A percentile compares a stretch with the other conserved stretches of the same genome.
Evolutionary conservation across 1,140 invertebrate species (phyloP).

Genomic region (Odontomachus brunneus): DNA sequence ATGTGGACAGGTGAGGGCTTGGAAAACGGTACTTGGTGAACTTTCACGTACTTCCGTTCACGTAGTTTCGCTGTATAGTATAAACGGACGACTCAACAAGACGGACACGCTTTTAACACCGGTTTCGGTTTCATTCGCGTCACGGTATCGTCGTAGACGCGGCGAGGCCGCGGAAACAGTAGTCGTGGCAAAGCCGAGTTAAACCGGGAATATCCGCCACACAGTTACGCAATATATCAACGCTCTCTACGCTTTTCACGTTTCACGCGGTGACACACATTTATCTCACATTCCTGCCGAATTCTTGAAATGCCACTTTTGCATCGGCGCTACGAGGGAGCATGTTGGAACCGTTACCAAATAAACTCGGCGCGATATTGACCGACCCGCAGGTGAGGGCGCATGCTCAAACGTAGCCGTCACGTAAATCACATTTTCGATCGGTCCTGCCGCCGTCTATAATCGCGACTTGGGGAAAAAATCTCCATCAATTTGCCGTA

Average conservation of each 20-base stretch:
- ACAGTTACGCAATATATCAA: conserved; percentile 66
- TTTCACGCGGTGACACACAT: conserved; percentile 60
- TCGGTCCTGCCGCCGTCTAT: not conserved
- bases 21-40: conserved; percentile 1
- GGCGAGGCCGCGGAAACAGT: conserved; percentile 7
- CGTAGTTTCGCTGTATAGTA: conserved; percentile 9
- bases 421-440: conserved; percentile 53
- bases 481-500: conserved; percentile 24
- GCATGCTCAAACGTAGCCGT: conserved; percentile 14
- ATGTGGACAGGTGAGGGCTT: not conserved
- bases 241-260: conserved; percentile 40
- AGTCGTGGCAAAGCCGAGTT: not conserved
- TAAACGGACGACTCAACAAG: conserved; percentile 28
- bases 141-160: conserved; percentile 8
- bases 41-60: not conserved
- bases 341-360: conserved; percentile 59
- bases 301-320: conserved; percentile 43
- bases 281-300: conserved; percentile 42
- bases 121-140: conserved; percentile 70
- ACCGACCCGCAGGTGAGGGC: conserved; percentile 29
- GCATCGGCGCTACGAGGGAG: not conserved
- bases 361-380: conserved; percentile 66
- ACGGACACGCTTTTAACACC: conserved; percentile 72
- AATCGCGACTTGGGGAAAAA: conserved; percentile 48
- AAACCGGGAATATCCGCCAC: conserved; percentile 63